phyloP scores from a whole-genome alignment of 2,888 invertebrate genomes.

The Eupithecia vulgata region DNA sequence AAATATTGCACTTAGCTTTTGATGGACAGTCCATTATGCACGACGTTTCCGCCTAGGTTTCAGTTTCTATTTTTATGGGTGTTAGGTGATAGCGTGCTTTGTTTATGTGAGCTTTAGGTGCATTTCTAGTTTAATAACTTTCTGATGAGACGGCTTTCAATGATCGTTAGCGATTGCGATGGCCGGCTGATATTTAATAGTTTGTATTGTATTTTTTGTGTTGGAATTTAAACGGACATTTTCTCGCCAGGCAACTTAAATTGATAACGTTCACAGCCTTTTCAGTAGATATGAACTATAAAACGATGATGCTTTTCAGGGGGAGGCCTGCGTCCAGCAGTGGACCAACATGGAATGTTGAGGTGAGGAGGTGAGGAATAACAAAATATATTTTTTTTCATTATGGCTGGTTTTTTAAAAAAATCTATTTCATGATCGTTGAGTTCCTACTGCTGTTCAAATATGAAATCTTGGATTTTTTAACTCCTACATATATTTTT shows the following conservation, averaged over 20 bases:
- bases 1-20: conserved; percentile 50
- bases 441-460: too few species aligned
- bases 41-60: conserved; percentile 43
- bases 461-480: too few species aligned
- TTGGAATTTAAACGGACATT: neutral
- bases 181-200: neutral
- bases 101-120: conserved; percentile 11
- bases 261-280: neutral
- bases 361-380: too few species aligned
- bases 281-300: too few species aligned
- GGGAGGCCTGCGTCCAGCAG: too few species aligned
- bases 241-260: neutral
- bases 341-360: too few species aligned
- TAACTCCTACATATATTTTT: too few species aligned
- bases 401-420: too few species aligned
- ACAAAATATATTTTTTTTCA: too few species aligned
- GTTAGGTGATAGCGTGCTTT: conserved; percentile 13
- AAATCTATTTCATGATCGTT: too few species aligned
- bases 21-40: conserved; percentile 45
- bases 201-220: too few species aligned
- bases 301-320: too few species aligned
- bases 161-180: neutral
- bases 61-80: conserved; percentile 39
- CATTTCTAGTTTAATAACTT: conserved; percentile 9
- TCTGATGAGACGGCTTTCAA: neutral